Evolutionary conservation across 2,113 vertebrate species (phyloP).

Genomic region (Apeltes quadracus): DNA sequence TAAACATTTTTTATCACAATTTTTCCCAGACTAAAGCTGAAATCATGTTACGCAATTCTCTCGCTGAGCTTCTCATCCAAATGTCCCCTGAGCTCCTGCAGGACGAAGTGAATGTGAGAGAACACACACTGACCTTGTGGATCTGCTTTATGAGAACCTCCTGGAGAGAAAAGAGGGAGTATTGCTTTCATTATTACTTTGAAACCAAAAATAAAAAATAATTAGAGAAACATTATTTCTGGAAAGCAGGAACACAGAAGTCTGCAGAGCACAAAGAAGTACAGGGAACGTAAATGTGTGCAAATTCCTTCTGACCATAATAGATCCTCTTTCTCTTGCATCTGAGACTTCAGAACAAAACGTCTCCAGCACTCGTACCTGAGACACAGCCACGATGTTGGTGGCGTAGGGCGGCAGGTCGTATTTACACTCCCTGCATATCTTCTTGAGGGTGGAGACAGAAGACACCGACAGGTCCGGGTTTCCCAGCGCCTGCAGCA

Average conservation of each 20-base stretch:
- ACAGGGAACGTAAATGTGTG: background rate
- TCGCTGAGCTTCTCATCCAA: constrained; percentile 16
- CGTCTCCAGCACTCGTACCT: constrained; percentile 77
- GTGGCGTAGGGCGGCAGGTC: constrained; percentile 95
- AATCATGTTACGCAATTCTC: constrained; percentile 23
- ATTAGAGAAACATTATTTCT: constrained; percentile 27
- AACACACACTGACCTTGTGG: constrained; percentile 89
- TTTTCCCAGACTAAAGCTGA: background rate
- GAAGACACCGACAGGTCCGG: constrained; percentile 98
- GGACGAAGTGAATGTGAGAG: constrained; percentile 15
- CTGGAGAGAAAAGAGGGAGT: constrained; percentile 71
- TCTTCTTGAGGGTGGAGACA: constrained; percentile 98
- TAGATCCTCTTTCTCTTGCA: too few species aligned
- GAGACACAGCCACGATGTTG: constrained; percentile 97
- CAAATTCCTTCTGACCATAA: background rate
- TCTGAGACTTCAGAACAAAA: background rate
- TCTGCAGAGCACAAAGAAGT: background rate
- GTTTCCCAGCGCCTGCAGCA: constrained; percentile 95
- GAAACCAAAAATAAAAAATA: constrained; percentile 6
- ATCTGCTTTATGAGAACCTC: constrained; percentile 99
- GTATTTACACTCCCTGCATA: constrained; percentile 97
- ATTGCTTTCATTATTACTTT: constrained; percentile 3
- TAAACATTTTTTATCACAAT: background rate
- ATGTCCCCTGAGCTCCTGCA: background rate
- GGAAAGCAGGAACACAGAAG: constrained; percentile 7